A percentile compares a stretch with the other conserved stretches of the same genome.
Evolutionary conservation across 2,888 invertebrate genomes (phyloP).

Genomic region (Troides oblongomaculatus): DNA sequence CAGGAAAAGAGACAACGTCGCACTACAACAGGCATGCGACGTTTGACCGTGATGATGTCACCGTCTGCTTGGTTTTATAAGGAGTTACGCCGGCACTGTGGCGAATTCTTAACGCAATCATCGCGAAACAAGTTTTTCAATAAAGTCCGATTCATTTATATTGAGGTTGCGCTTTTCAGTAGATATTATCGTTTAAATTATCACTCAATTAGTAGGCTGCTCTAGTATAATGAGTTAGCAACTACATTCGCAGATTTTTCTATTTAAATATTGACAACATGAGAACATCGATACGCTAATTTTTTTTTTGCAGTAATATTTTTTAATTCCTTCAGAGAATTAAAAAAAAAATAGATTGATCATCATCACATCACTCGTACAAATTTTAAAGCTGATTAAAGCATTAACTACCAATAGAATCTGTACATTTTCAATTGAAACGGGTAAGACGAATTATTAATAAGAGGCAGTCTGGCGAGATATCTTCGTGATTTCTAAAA

Average conservation of each 20-base stretch:
- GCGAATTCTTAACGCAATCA: constrained; percentile 36
- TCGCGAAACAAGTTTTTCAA: constrained; percentile 17
- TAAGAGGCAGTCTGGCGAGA: too few relatives aligned
- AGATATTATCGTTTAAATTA: background rate
- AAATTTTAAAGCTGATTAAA: background rate
- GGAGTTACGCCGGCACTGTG: constrained; percentile 39
- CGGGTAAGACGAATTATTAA: too few relatives aligned
- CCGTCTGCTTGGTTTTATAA: constrained; percentile 48
- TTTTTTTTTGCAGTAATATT: background rate
- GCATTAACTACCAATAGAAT: background rate
- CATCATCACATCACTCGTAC: background rate
- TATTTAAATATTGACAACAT: background rate
- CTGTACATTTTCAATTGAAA: background rate
- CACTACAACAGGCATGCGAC: constrained; percentile 29
- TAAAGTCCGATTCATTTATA: constrained; percentile 5
- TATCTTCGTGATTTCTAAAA: too few relatives aligned
- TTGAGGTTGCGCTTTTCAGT: background rate
- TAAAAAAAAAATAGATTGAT: background rate
- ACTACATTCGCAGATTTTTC: background rate
- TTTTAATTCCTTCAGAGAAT: background rate
- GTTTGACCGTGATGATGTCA: constrained; percentile 48
- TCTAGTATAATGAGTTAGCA: background rate
- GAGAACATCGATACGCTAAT: background rate
- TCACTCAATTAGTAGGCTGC: background rate
- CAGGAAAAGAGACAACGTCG: constrained; percentile 21